Conservation (phyloP, 2,888 invertebrate species). For the Apeira syringaria region DNA sequence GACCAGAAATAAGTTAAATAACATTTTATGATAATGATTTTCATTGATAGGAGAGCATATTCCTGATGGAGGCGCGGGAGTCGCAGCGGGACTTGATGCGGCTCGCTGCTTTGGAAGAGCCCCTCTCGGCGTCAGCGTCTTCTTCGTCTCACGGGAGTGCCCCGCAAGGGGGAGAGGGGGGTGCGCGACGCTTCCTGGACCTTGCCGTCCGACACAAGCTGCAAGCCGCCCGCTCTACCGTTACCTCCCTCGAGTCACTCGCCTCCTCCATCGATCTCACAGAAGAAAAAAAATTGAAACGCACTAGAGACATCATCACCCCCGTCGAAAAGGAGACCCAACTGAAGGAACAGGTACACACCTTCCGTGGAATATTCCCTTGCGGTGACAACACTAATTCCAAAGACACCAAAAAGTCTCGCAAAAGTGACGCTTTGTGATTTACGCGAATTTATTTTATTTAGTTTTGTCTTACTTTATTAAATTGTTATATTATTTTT, state of each 20-base stretch:
- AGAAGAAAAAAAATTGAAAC: conserved; percentile 49
- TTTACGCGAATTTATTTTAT: conserved; percentile 16
- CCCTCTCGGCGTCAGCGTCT: conserved; percentile 29
- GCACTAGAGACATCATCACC: conserved; percentile 44
- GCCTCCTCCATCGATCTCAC: conserved; percentile 60
- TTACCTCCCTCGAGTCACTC: conserved; percentile 83
- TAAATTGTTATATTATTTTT: neutral
- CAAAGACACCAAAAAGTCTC: conserved; percentile 35
- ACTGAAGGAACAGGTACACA: conserved; percentile 58
- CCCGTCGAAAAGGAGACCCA: conserved; percentile 60
- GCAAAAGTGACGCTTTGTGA: conserved; percentile 50
- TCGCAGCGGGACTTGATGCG: conserved; percentile 86
- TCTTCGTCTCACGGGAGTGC: conserved; percentile 20
- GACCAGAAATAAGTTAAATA: too few relatives aligned
- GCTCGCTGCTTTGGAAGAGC: conserved; percentile 48
- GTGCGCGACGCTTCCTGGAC: conserved; percentile 48
- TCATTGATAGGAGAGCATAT: conserved; percentile 88
- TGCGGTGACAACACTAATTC: conserved; percentile 48
- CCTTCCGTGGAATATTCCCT: conserved; percentile 57
- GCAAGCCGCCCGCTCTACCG: conserved; percentile 63
- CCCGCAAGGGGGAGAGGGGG: neutral
- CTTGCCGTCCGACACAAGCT: conserved; percentile 50
- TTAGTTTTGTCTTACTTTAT: neutral
- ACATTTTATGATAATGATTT: too few relatives aligned
- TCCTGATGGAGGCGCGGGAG: conserved; percentile 90